These are phyloP conservation scores for Pteromalus puparum DNA, from an alignment of 1,140 invertebrate genomes.

Conservation along the genomic window DNA sequence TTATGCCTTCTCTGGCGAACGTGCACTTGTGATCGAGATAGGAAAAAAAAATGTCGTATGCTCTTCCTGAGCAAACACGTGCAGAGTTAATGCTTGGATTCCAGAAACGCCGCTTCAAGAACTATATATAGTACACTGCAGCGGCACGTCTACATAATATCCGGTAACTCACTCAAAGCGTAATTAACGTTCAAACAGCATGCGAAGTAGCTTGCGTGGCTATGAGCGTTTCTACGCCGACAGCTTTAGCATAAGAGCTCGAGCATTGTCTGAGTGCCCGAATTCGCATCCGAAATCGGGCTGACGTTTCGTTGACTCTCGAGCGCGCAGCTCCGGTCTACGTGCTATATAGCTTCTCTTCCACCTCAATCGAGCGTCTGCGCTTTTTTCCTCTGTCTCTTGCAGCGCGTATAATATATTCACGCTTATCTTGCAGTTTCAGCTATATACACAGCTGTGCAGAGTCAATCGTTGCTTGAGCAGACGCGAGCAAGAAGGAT, in stretches of 20 bases:
- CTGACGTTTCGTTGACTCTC: not conserved
- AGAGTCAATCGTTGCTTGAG: not conserved
- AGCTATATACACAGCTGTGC: not conserved
- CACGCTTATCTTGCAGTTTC: not conserved
- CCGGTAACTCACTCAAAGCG: not conserved
- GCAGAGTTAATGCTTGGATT: too few relatives aligned
- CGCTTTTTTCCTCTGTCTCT: not conserved
- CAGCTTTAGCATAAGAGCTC: not conserved
- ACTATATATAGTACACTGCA: too few relatives aligned
- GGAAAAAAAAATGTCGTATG: too few relatives aligned
- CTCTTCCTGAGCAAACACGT: too few relatives aligned
- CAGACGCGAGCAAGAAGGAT: not conserved
- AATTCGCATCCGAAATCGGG: not conserved
- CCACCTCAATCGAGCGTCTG: not conserved
- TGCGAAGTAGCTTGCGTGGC: too few relatives aligned
- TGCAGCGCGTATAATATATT: too few relatives aligned
- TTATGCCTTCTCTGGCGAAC: too few relatives aligned
- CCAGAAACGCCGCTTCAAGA: too few relatives aligned
- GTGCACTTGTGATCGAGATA: too few relatives aligned
- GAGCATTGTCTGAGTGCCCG: not conserved
- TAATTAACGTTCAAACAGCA: not conserved
- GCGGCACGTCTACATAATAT: too few relatives aligned
- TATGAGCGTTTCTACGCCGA: too few relatives aligned
- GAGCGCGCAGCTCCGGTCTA: not conserved
- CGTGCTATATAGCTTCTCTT: too few relatives aligned